Evolutionary conservation across 2,888 invertebrate species (phyloP).

Genomic region (Microctonus aethiopoides): DNA sequence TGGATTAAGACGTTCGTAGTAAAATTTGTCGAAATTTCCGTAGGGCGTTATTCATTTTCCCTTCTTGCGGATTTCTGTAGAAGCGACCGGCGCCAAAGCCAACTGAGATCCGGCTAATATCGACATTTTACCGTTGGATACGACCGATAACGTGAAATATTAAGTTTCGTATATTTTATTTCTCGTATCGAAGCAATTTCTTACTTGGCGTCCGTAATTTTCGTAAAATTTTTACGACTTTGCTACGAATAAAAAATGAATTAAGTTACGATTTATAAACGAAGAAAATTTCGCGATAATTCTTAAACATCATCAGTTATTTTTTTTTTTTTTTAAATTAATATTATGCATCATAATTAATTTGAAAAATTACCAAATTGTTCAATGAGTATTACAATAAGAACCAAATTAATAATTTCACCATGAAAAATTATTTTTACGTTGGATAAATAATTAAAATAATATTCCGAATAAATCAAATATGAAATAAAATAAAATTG

Average conservation of each 20-base stretch:
- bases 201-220: background rate
- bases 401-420: no score
- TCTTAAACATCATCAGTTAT: no score
- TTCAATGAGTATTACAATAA: no score
- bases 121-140: background rate
- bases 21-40: slow-evolving; percentile 59
- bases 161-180: slow-evolving; percentile 22
- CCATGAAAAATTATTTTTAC: no score
- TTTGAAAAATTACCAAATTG: no score
- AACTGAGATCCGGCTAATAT: slow-evolving; percentile 20
- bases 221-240: background rate
- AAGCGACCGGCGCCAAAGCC: slow-evolving; percentile 11
- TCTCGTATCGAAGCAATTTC: slow-evolving; percentile 21
- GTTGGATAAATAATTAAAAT: no score
- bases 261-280: background rate
- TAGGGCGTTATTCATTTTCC: slow-evolving; percentile 48
- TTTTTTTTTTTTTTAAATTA: no score
- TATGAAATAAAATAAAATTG: no score
- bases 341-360: no score
- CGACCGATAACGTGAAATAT: slow-evolving; percentile 16
- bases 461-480: no score
- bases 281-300: no score
- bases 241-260: background rate
- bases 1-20: slow-evolving; percentile 58
- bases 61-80: background rate